phyloP scores from a whole-genome alignment of 2,888 invertebrate species.

The Protophormia terraenovae region DNA sequence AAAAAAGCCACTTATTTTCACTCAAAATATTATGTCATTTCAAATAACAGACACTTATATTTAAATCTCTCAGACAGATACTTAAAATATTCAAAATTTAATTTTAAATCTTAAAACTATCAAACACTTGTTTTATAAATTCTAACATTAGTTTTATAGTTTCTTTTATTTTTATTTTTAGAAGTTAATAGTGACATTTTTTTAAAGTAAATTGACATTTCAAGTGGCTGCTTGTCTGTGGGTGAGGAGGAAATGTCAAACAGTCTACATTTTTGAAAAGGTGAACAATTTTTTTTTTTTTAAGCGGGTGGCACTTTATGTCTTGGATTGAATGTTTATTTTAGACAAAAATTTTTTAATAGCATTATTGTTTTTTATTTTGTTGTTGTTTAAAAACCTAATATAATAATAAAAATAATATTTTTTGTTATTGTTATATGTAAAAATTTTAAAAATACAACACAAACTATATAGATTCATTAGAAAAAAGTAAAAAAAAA shows the following conservation, averaged over 20 bases:
- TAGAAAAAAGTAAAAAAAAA: slow-evolving; percentile 12
- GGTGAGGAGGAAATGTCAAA: not conserved
- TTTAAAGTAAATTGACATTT: not conserved
- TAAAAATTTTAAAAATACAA: not conserved
- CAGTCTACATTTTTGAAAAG: not conserved
- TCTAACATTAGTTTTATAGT: too few relatives aligned
- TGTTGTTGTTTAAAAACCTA: not conserved
- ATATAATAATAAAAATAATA: not conserved
- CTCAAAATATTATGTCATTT: too few relatives aligned
- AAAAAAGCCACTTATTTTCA: too few relatives aligned
- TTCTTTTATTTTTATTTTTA: not conserved
- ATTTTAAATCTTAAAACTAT: too few relatives aligned
- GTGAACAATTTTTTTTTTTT: not conserved
- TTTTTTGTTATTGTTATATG: not conserved
- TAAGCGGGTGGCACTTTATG: not conserved
- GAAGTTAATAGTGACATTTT: not conserved
- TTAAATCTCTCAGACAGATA: too few relatives aligned
- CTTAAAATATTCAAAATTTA: too few relatives aligned
- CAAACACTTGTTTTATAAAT: too few relatives aligned
- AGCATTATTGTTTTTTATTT: not conserved
- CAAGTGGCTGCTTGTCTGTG: not conserved
- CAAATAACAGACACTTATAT: too few relatives aligned
- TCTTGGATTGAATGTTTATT: not conserved
- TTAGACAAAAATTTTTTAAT: not conserved
- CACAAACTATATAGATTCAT: not conserved